Evolutionary conservation across 2,113 vertebrate species (phyloP), one percentile per base, ranked within the genome.

Genomic region (Martes martes): DNA sequence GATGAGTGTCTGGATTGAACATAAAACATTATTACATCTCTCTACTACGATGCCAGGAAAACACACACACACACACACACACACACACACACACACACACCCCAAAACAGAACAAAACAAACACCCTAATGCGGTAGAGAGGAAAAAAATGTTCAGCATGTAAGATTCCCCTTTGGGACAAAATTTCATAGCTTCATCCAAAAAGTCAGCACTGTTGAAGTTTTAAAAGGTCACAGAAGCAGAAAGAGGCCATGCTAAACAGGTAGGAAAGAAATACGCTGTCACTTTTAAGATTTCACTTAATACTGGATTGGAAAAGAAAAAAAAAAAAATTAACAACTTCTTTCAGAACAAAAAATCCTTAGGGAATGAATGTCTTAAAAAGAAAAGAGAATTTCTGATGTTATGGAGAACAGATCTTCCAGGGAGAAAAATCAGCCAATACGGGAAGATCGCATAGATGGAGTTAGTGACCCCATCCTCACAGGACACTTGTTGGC

Each of bases 1-100:
- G 98, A 98, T 98, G 99, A 99, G 98, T 98, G 98, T 99, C 98
- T 98, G 99, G 98, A 98, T 98, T 98, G 98, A 99, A 99, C 98
- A 98, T 98, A 99, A 96, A 99, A 98, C 98, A 98, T 99, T 96
- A 98, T 99, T 98, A 98, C 98, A 98, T 98, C 42, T 97, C 91
- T 98, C 91, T 96, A 87, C 73, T 79, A 47, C 59, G 96, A 76
- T 15, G 19, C 1, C 52, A 47, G 65, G 0, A 7, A 39, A 33
- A 55, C 21, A n/a, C 21, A 50, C 50, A 50, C 50, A 52, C 50
- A 52, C 14, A 52, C 50, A 52, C 50, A 52, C 50, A 52, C 50
- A 52, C 52, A 52, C 52, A 52, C 15, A 52, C 50, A 52, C 50
- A 52, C 50, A 52, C 50, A 52, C 14, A 52, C 50, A 52, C 50